Base-by-base conservation (phyloP, 2,113 vertebrate genomes). In the Triplophysa rosa region DNA sequence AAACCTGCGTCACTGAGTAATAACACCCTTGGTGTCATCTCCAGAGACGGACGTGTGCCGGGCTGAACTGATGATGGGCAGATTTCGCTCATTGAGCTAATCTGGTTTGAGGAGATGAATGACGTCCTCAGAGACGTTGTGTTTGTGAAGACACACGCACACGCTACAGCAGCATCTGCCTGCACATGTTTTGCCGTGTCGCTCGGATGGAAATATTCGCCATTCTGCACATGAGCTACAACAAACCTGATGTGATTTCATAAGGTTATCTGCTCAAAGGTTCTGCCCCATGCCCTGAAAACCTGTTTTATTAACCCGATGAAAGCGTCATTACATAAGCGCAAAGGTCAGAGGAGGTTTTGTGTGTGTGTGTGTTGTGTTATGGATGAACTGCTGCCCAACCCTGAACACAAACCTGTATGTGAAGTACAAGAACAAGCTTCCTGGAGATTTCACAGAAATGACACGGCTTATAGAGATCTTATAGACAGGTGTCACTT, bases 361-460 rank as follows among this genome's bases (percentile, higher is more conserved):
- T 68, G 67, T 68, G 47, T n/a, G 45, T 69, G 67, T 69, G 19
- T 29, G 29, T 69, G 67, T 52, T 33, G 8, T 8, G 40, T 70
- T 23, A 64, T 9, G 19, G 33, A 33, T 71, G 19, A 76, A 47
- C 52, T 1, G 17, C 12, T 16, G 42, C 65, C 54, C 49, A n/a
- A 8, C 56, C 72, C 45, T 62, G 8, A 78, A 21, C 17, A n/a
- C 17, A 75, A 70, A 83, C 77, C 56, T 29, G 76, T 63, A 24
- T 13, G 62, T 62, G 54, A 8, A 67, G 54, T 42, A 64, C 77
- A 69, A 61, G 78, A 45, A 66, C 40, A 61, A 61, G 4, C 78
- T 8, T 52, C 78, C 10, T 23, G 42, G 4, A 56, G 21, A 40
- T 70, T 24, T 59, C 16, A 61, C 45, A 17, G 11, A 12, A n/a